These are phyloP conservation scores for Oryzias celebensis DNA, from an alignment of 2,113 vertebrate genomes.

Conservation along the genomic window DNA sequence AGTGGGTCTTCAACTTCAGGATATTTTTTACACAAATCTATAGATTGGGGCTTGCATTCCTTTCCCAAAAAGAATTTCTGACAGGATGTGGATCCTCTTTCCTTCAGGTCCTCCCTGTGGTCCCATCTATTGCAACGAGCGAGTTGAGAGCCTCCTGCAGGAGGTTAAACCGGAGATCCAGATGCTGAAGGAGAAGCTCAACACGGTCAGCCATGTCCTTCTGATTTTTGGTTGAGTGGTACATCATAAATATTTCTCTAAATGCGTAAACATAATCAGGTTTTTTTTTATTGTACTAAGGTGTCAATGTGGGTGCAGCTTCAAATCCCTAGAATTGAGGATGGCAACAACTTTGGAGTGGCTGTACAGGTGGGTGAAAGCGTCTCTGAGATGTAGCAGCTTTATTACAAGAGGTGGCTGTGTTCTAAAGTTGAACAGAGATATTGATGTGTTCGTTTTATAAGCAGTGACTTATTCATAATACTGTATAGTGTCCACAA, in stretches of 20 bases:
- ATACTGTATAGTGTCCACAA: too few relatives aligned
- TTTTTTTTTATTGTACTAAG: conserved; percentile 62
- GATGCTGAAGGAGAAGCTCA: conserved; percentile 86
- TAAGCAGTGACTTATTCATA: too few relatives aligned
- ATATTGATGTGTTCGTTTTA: too few relatives aligned
- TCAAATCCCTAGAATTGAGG: conserved; percentile 87
- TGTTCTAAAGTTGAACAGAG: too few relatives aligned
- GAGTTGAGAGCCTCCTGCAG: conserved; percentile 79
- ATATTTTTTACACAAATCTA: too few relatives aligned
- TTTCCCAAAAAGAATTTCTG: not conserved
- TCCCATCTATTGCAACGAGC: conserved; percentile 83
- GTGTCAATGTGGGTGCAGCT: conserved; percentile 90
- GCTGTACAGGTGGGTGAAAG: conserved; percentile 83
- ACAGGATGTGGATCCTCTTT: not conserved
- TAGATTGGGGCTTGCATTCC: not conserved
- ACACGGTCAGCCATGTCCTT: conserved; percentile 72
- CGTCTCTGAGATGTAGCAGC: not conserved
- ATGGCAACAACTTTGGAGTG: conserved; percentile 93
- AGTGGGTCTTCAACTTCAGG: too few relatives aligned
- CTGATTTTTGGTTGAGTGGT: not conserved
- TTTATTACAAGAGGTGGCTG: too few relatives aligned
- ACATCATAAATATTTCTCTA: not conserved
- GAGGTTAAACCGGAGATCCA: conserved; percentile 84
- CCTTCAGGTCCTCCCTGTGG: conserved; percentile 84
- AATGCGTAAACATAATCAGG: conserved; percentile 54